These are phyloP conservation scores for Plagiodera versicolora DNA, from an alignment of 2,888 invertebrate genomes.

Conservation along the genomic window DNA sequence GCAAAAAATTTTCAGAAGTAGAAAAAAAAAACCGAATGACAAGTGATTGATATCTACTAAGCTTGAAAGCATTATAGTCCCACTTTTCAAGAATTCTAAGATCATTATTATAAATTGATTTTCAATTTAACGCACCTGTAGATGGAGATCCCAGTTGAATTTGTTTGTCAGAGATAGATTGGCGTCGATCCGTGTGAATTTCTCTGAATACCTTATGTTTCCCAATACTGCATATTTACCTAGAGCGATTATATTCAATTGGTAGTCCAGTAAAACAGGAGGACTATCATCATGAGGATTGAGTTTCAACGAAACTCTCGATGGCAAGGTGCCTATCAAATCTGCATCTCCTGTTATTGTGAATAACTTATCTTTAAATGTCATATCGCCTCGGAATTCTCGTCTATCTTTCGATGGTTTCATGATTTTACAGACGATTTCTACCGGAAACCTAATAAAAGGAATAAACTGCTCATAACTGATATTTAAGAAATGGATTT, in stretches of 20 bases:
- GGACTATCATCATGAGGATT: constrained; percentile 53
- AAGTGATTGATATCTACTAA: no score
- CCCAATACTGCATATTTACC: constrained; percentile 44
- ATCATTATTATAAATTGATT: no score
- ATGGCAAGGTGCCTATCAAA: constrained; percentile 52
- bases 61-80: no score
- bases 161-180: constrained; percentile 50
- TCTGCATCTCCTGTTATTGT: constrained; percentile 53
- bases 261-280: constrained; percentile 47
- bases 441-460: constrained; percentile 40
- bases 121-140: constrained; percentile 43
- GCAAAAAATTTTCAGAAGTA: no score
- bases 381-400: constrained; percentile 53
- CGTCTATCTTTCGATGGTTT: constrained; percentile 37
- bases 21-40: no score
- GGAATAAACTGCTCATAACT: neutral
- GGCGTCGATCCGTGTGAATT: constrained; percentile 53
- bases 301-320: constrained; percentile 53
- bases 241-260: constrained; percentile 45
- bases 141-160: constrained; percentile 55
- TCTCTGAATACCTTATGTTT: constrained; percentile 51
- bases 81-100: no score
- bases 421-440: constrained; percentile 37
- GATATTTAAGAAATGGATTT: neutral
- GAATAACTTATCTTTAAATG: constrained; percentile 53